phyloP scores from a whole-genome alignment of 35 echinoderm and acorn worm species.

The Lytechinus pictus region DNA sequence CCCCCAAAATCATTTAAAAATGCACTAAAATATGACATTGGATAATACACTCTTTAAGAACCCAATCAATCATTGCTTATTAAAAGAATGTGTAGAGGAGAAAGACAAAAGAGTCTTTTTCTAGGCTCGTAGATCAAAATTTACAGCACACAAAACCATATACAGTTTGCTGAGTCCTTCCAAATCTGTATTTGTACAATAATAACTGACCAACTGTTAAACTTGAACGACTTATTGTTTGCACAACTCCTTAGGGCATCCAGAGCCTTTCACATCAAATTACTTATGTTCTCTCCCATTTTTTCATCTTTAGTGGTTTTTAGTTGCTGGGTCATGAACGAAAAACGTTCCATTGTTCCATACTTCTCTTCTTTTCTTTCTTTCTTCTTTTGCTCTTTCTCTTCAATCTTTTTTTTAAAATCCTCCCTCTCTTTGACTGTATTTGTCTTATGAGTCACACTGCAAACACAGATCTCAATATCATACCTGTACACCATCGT shows the following conservation, averaged over 20 bases:
- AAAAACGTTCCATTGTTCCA: constrained; percentile 21
- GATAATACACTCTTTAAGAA: not conserved
- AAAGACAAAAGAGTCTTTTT: not conserved
- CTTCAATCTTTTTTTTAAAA: not conserved
- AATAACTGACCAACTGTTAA: constrained; percentile 24
- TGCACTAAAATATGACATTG: no score
- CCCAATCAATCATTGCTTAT: not conserved
- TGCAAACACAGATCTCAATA: constrained; percentile 25
- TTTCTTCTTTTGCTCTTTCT: not conserved
- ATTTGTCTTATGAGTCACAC: constrained; percentile 42
- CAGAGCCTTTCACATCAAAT: constrained; percentile 25
- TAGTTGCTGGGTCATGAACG: constrained; percentile 40
- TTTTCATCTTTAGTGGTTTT: not conserved
- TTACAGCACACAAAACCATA: not conserved
- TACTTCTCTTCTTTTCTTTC: not conserved
- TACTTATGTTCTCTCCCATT: not conserved
- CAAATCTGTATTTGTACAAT: constrained; percentile 5
- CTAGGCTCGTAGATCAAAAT: not conserved
- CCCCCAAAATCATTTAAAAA: no score
- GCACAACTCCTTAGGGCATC: not conserved
- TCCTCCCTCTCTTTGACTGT: constrained; percentile 14
- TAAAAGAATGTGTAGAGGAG: not conserved
- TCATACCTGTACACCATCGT: not conserved
- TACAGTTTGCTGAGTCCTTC: not conserved
- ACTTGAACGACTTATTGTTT: constrained; percentile 39